Evolutionary conservation across 1,140 invertebrate species (phyloP).

Genomic region (Lepidurus packardi): DNA sequence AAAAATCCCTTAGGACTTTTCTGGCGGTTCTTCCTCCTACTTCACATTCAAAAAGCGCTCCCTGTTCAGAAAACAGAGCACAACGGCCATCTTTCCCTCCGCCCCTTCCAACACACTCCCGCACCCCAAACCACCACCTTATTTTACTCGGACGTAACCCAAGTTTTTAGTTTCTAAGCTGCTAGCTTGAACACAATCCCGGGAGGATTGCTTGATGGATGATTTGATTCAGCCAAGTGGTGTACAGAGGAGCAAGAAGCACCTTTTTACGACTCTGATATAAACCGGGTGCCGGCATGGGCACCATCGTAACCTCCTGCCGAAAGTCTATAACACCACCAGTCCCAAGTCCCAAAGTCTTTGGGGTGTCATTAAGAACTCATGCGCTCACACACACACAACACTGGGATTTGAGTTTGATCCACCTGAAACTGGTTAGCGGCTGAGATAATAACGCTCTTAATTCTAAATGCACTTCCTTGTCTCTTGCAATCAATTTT

Average conservation of each 20-base stretch:
- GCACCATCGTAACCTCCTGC: background rate
- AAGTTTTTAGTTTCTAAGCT: conserved; percentile 10
- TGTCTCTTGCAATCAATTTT: background rate
- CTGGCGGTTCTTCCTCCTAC: background rate
- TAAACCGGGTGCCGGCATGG: conserved; percentile 9
- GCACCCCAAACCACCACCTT: background rate
- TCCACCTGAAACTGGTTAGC: background rate
- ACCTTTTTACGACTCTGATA: background rate
- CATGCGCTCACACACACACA: background rate
- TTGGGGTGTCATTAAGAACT: conserved; percentile 10
- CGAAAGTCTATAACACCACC: conserved; percentile 12
- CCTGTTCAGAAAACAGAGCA: background rate
- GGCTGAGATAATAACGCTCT: background rate
- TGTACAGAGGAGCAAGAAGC: background rate
- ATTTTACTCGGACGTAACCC: background rate
- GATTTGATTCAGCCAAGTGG: conserved; percentile 19
- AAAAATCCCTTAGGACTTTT: conserved; percentile 6
- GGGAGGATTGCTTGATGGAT: background rate
- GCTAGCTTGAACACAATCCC: conserved; percentile 17
- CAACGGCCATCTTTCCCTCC: background rate
- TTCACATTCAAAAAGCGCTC: background rate
- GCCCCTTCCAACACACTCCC: background rate
- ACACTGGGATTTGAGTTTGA: conserved; percentile 6
- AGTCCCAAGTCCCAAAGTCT: background rate
- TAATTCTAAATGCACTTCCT: background rate